Base-by-base conservation (phyloP, 2,888 invertebrate species). In the Hipparchia sbordonii region DNA sequence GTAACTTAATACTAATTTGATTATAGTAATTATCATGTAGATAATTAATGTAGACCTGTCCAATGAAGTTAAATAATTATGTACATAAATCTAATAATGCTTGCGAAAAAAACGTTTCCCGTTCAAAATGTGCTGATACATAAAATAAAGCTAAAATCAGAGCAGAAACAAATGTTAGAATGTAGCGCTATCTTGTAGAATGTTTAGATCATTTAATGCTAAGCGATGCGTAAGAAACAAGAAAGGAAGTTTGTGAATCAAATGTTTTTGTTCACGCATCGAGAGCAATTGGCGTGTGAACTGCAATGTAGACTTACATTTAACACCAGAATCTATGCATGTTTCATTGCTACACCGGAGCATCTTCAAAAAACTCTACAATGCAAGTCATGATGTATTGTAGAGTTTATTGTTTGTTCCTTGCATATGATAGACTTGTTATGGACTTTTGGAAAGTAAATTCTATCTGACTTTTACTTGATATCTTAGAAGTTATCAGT, bases 171-270 rank as follows among this genome's bases (percentile, higher is more conserved):
- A 23, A 13, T 51, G 23, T 51, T 48, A 8, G 46, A 63, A 63
- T 23, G 13, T 13, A 33, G 65, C 12, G 62, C 13, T 39, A 65
- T 65, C 33, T 65, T 33, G 52, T 33, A 65, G 65, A 52, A 52
- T 52, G 51, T 65, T 51, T 48, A 52, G 65, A 51, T 65, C 65
- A 51, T 65, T 63, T 51, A 65, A 52, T 65, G 52, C 12, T 52
- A 65, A 65, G 51, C 65, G 12, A 65, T 65, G 65, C 65, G 65
- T 65, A 52, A 2, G 65, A 65, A 52, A 52, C 12, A 65, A 23
- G 23, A 23, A 23, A 23, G 23, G 23, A 23, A 23, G 52, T 65
- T 65, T 10, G 65, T 65, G 65, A 65, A 65, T 65, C 65, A 51
- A 12, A 52, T 65, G 33, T 65, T 65, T 63, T 52, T 65, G 33